phyloP scores from a whole-genome alignment of 2,888 invertebrate genomes.

The Conus canariensis region DNA sequence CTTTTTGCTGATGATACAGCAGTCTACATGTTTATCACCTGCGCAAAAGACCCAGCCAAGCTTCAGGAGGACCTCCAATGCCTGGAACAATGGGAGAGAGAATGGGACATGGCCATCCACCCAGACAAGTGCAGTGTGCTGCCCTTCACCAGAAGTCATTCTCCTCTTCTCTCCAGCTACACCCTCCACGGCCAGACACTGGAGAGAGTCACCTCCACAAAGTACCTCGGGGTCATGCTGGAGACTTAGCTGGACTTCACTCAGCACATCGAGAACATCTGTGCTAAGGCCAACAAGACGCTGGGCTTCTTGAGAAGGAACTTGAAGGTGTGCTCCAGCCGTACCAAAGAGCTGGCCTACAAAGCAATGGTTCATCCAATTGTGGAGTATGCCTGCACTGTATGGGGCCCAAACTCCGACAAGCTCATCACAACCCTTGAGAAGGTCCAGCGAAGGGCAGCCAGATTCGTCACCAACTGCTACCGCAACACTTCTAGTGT shows the following conservation, averaged over 20 bases:
- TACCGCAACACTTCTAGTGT: neutral
- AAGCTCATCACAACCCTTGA: neutral
- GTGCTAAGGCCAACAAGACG: neutral
- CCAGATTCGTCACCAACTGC: neutral
- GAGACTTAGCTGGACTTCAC: neutral
- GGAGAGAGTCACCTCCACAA: neutral
- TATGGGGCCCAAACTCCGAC: neutral
- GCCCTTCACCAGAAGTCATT: neutral
- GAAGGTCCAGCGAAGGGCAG: slow-evolving; percentile 1
- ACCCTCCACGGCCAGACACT: neutral
- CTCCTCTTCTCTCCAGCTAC: neutral
- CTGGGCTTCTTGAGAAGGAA: slow-evolving; percentile 7
- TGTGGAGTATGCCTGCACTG: neutral
- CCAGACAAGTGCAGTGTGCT: neutral
- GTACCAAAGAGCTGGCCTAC: neutral
- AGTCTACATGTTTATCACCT: neutral
- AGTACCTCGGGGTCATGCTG: neutral
- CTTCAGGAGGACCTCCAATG: neutral
- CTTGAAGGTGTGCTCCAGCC: neutral
- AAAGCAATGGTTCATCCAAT: neutral
- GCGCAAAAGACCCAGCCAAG: neutral
- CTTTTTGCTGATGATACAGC: neutral
- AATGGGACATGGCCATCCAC: neutral
- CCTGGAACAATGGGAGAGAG: neutral
- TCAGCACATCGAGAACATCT: neutral